phyloP scores from a whole-genome alignment of 2,888 invertebrate genomes.

The Lumbricus terrestris region DNA sequence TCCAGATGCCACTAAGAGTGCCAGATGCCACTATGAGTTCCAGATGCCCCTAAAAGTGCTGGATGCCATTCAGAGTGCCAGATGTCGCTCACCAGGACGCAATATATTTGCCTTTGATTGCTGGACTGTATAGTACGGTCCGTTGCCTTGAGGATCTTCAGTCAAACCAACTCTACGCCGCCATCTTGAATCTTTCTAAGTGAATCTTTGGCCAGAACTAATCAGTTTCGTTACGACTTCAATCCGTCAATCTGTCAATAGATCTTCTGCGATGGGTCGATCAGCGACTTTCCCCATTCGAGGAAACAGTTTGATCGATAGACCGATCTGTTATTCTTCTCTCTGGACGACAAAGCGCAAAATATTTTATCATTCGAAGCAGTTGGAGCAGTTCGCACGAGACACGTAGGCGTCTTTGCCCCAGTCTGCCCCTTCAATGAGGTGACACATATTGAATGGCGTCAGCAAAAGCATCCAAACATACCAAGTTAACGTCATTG shows the following conservation, averaged over 20 bases:
- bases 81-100: not conserved
- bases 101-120: not conserved
- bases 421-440: not conserved
- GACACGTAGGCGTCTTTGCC: not conserved
- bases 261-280: not conserved
- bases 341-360: not conserved
- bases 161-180: not conserved
- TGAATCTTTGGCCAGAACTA: not conserved
- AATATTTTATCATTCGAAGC: constrained; percentile 3
- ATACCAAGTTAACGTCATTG: not conserved
- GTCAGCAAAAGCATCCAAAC: not conserved
- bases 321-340: not conserved
- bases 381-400: not conserved
- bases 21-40: too few species aligned
- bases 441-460: not conserved
- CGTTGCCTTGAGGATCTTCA: not conserved
- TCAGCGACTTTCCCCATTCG: not conserved
- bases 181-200: not conserved
- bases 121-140: not conserved
- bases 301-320: not conserved
- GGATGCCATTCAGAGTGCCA: not conserved
- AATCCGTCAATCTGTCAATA: not conserved
- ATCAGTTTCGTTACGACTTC: not conserved
- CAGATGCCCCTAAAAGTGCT: not conserved
- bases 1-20: too few species aligned